phyloP scores from a whole-genome alignment of 2,888 invertebrate species.

The Eustalomyia histrio region DNA sequence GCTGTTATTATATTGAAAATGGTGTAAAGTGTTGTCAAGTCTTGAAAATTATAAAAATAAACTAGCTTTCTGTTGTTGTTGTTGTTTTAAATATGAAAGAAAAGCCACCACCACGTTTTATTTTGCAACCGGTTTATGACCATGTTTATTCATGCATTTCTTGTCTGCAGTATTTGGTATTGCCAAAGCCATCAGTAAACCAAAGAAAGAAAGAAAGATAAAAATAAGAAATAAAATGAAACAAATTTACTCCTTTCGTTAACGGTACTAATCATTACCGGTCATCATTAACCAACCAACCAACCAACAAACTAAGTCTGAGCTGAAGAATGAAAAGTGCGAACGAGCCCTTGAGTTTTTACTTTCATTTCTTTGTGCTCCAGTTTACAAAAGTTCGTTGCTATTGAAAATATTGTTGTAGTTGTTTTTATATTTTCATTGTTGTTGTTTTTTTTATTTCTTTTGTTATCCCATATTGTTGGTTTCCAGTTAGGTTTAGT shows the following conservation, averaged over 20 bases:
- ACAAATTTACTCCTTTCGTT: conserved; percentile 59
- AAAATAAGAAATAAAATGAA: conserved; percentile 26
- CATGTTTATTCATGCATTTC: conserved; percentile 55
- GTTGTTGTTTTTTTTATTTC: conserved; percentile 19
- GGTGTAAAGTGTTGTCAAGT: conserved; percentile 49
- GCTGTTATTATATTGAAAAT: background rate
- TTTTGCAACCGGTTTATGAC: conserved; percentile 58
- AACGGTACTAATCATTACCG: conserved; percentile 60
- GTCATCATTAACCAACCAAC: conserved; percentile 26
- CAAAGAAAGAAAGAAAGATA: too few relatives aligned
- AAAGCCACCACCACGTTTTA: conserved; percentile 60
- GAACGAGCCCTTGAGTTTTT: conserved; percentile 79
- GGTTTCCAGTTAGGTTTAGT: background rate
- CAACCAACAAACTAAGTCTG: background rate
- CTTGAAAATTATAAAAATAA: conserved; percentile 46
- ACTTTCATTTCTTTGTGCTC: conserved; percentile 75
- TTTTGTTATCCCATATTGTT: conserved; percentile 13
- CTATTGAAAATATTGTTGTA: conserved; percentile 48
- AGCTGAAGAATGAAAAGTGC: conserved; percentile 74
- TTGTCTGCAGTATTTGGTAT: conserved; percentile 46
- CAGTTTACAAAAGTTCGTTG: conserved; percentile 66
- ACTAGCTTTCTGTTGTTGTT: background rate
- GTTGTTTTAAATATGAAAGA: conserved; percentile 33
- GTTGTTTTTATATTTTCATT: background rate
- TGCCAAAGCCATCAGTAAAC: background rate